Conservation (phyloP, 2,888 invertebrate species). For the Stenolophus ochropezus region DNA sequence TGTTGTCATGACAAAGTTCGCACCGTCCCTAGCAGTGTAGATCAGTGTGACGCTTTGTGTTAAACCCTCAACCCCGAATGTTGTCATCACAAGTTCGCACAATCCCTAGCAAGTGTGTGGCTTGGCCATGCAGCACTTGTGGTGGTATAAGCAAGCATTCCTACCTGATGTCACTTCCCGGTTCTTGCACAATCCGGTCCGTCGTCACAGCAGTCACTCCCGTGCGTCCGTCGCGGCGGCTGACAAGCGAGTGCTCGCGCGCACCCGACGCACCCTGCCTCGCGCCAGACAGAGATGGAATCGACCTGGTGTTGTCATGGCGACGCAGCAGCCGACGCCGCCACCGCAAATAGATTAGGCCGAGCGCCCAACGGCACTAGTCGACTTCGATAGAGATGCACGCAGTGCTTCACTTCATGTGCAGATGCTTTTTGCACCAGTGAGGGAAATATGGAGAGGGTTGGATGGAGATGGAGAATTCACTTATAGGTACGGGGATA, state of each 20-base stretch:
- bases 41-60: no score
- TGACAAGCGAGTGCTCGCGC: constrained; percentile 61
- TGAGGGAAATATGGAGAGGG: neutral
- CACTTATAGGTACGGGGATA: neutral
- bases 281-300: constrained; percentile 64
- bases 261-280: constrained; percentile 61
- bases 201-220: constrained; percentile 16
- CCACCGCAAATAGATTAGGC: constrained; percentile 51
- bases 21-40: no score
- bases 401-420: neutral
- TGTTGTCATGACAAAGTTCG: no score
- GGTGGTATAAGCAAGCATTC: neutral
- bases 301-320: constrained; percentile 70
- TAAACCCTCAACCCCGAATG: no score
- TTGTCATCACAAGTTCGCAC: no score
- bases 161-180: constrained; percentile 17
- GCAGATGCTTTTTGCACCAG: neutral
- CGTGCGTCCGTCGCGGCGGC: constrained; percentile 57
- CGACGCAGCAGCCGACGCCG: constrained; percentile 65
- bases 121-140: no score
- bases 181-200: neutral
- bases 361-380: neutral
- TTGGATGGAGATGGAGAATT: neutral
- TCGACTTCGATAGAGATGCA: neutral
- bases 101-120: no score